Evolutionary conservation across 2,888 invertebrate genomes (phyloP).

Genomic region (Dynastes grantii): DNA sequence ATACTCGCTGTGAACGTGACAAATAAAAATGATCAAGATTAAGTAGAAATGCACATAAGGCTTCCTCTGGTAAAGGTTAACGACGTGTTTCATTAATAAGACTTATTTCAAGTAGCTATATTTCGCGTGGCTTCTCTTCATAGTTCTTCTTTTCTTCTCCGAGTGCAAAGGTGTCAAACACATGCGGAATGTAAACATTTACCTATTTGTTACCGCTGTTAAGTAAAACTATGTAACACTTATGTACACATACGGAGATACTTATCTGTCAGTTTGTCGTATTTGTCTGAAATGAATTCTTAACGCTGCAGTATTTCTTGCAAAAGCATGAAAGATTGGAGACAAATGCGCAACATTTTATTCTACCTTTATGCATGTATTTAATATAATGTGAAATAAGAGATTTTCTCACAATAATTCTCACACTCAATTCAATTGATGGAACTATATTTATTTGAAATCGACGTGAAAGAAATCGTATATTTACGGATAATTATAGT

Average conservation of each 20-base stretch:
- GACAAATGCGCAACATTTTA: conserved; percentile 16
- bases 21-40: neutral
- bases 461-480: too few species aligned
- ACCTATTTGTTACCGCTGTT: conserved; percentile 34
- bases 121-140: conserved; percentile 14
- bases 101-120: conserved; percentile 32
- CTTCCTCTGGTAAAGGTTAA: conserved; percentile 26
- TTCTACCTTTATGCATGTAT: neutral
- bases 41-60: conserved; percentile 26
- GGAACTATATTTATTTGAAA: too few species aligned
- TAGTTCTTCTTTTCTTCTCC: conserved; percentile 35
- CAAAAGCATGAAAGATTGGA: neutral
- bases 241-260: conserved; percentile 20
- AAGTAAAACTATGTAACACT: conserved; percentile 36
- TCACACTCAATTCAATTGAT: too few species aligned
- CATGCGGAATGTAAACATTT: conserved; percentile 36
- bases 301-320: neutral
- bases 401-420: too few species aligned
- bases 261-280: conserved; percentile 28
- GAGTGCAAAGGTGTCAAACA: conserved; percentile 41
- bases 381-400: neutral
- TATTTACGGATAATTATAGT: too few species aligned
- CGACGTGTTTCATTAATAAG: conserved; percentile 34
- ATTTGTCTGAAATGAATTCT: conserved; percentile 16
- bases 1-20: too few species aligned